Percentiles rank a stretch among this genome's conserved stretches.
These are phyloP conservation scores for Probosciger aterrimus DNA, from an alignment of 2,113 vertebrate species.

Conservation along the genomic window DNA sequence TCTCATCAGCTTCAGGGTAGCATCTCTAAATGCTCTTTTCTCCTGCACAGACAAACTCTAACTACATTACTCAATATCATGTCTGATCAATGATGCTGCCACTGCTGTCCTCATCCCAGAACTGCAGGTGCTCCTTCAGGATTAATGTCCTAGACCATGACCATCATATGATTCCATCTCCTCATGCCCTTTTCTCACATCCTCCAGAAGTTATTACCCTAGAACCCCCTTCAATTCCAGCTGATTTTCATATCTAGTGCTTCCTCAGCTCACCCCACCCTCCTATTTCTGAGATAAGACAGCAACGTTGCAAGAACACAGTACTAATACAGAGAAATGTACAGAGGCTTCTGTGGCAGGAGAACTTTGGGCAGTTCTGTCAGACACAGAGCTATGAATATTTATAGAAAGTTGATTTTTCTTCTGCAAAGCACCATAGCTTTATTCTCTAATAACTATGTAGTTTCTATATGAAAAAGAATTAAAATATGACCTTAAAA, in stretches of 20 bases:
- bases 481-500: neutral
- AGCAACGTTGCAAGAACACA: neutral
- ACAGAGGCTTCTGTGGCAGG: too few species aligned
- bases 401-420: neutral
- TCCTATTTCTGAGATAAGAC: neutral
- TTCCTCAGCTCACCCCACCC: neutral
- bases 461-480: neutral
- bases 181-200: neutral
- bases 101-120: neutral
- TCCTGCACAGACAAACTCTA: neutral
- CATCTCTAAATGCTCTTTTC: neutral
- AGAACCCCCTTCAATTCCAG: neutral
- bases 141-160: neutral
- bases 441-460: neutral
- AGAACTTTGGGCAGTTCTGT: neutral
- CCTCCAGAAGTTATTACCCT: neutral
- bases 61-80: neutral
- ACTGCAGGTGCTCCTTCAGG: neutral
- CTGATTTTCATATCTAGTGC: rapidly evolving
- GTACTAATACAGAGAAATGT: too few species aligned
- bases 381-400: neutral
- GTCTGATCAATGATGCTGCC: neutral
- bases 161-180: neutral
- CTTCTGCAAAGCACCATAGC: neutral
- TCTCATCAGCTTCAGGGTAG: neutral